Percentiles rank a stretch among this genome's conserved stretches.
Evolutionary conservation across 2,888 invertebrate species (phyloP).

Genomic region (Rotaria macrura): DNA sequence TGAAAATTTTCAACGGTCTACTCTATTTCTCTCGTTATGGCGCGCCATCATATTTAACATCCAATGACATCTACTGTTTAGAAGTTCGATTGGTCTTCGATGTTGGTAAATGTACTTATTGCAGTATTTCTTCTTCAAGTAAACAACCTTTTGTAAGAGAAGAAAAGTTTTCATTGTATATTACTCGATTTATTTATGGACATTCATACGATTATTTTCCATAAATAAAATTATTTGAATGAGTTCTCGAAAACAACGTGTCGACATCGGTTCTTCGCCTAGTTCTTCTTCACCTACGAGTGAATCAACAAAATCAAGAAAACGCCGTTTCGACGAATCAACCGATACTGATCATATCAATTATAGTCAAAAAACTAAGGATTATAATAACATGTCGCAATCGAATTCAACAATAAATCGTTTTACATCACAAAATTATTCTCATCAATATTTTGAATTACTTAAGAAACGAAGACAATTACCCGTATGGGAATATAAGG

Average conservation of each 20-base stretch:
- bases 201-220: not conserved
- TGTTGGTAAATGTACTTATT: not conserved
- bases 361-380: not conserved
- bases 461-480: slow-evolving; percentile 75
- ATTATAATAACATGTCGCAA: not conserved
- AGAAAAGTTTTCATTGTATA: not conserved
- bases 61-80: not conserved
- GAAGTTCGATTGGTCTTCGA: not conserved
- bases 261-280: not conserved
- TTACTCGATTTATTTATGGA: not conserved
- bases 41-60: not conserved
- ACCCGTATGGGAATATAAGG: slow-evolving; percentile 94
- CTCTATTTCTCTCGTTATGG: not conserved
- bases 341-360: not conserved
- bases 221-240: not conserved
- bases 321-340: not conserved
- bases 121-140: not conserved
- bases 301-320: not conserved
- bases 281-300: not conserved
- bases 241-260: slow-evolving; percentile 7
- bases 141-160: not conserved
- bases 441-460: slow-evolving; percentile 71
- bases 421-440: slow-evolving; percentile 67
- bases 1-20: too few species aligned
- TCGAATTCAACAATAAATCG: slow-evolving; percentile 12